phyloP scores from a whole-genome alignment of 35 echinoderm and acorn worm species.

The Chiridota heheva region DNA sequence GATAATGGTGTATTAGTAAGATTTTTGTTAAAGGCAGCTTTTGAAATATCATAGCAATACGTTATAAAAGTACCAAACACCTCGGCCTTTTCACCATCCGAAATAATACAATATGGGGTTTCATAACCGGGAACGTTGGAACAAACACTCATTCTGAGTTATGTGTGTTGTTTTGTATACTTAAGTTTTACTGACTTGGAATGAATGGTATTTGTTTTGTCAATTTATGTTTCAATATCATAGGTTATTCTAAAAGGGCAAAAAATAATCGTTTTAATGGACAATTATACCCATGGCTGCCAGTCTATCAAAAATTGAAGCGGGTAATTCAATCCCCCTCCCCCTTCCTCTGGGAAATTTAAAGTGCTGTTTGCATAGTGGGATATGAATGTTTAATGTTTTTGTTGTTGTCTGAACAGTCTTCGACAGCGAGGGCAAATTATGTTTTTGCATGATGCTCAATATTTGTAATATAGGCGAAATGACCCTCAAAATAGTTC shows the following conservation, averaged over 20 bases:
- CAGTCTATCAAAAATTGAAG: conserved; percentile 20
- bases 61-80: conserved; percentile 23
- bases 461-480: conserved; percentile 20
- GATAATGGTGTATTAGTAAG: neutral
- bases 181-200: conserved; percentile 1
- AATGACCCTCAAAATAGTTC: conserved; percentile 24
- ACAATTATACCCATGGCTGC: conserved; percentile 16
- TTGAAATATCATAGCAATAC: neutral
- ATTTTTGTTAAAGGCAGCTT: conserved; percentile 15
- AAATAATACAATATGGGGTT: conserved; percentile 3
- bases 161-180: conserved; percentile 13
- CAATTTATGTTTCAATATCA: conserved; percentile 32
- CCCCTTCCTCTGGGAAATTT: neutral
- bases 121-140: conserved; percentile 2
- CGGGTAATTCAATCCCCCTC: conserved; percentile 13
- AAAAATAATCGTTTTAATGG: neutral
- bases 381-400: neutral
- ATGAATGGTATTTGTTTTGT: conserved; percentile 2
- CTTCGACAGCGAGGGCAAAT: conserved; percentile 8
- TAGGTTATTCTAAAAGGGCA: conserved; percentile 37
- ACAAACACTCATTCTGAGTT: conserved; percentile 25
- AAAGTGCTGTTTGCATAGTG: conserved; percentile 21
- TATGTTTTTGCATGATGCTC: conserved; percentile 13
- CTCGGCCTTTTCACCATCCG: neutral
- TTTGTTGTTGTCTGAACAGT: neutral